phyloP scores from a whole-genome alignment of 2,797 vertebrate genomes.

The Etheostoma perlongum region DNA sequence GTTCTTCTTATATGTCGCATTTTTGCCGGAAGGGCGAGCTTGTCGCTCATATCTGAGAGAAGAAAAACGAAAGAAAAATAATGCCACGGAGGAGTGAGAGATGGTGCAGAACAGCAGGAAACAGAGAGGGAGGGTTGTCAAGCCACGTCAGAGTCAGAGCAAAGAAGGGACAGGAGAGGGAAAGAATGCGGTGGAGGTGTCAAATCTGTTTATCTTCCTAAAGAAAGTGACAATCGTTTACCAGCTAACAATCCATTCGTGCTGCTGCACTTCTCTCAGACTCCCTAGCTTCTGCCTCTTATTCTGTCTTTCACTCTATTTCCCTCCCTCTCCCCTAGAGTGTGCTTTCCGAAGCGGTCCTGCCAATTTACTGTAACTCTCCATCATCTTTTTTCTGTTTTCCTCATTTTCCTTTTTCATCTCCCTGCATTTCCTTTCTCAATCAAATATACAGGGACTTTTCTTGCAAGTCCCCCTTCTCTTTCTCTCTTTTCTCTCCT shows the following conservation, averaged over 20 bases:
- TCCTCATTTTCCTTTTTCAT: conserved; percentile 68
- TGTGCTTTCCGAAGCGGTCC: conserved; percentile 68
- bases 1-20: conserved; percentile 43
- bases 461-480: conserved; percentile 5
- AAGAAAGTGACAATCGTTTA: conserved; percentile 82
- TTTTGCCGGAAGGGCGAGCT: conserved; percentile 73
- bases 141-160: conserved; percentile 61
- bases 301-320: conserved; percentile 53
- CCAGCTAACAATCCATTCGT: conserved; percentile 74
- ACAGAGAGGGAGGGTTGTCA: conserved; percentile 71
- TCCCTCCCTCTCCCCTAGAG: conserved; percentile 43
- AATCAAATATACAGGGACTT: conserved; percentile 65
- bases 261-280: conserved; percentile 55
- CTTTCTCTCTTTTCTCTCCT: conserved; percentile 24
- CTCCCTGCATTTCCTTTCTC: conserved; percentile 68
- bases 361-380: conserved; percentile 76
- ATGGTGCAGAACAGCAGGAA: conserved; percentile 46
- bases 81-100: conserved; percentile 40
- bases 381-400: conserved; percentile 67
- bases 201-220: conserved; percentile 79
- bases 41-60: conserved; percentile 67
- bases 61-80: conserved; percentile 15
- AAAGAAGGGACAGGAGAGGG: conserved; percentile 63
- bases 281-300: conserved; percentile 63
- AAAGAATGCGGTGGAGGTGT: conserved; percentile 72